Evolutionary conservation across 2,888 invertebrate species (phyloP).

Genomic region (Carcina quercana): DNA sequence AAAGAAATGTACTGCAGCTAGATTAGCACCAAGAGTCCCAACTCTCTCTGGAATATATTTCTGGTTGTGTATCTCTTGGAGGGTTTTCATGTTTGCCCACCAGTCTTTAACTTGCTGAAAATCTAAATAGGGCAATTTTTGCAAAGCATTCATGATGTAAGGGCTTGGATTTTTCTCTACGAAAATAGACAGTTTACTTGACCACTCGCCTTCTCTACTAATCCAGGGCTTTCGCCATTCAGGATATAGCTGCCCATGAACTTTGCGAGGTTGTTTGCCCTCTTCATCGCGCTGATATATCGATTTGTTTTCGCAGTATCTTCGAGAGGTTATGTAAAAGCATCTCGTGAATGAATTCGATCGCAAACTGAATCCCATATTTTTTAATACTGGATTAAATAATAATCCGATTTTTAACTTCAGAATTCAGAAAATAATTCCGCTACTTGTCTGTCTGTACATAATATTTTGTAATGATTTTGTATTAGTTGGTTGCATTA

Average conservation of each 20-base stretch:
- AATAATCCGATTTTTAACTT: too few relatives aligned
- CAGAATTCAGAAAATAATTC: too few relatives aligned
- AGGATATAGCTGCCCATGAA: conserved; percentile 60
- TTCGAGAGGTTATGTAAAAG: conserved; percentile 29
- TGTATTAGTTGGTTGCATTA: too few relatives aligned
- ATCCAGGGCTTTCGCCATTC: conserved; percentile 78
- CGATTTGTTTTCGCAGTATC: conserved; percentile 48
- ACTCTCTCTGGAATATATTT: conserved; percentile 75
- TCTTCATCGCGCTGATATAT: conserved; percentile 55
- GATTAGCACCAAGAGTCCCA: conserved; percentile 81
- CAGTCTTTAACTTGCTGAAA: conserved; percentile 67
- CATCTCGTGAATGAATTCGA: too few relatives aligned
- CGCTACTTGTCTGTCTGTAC: too few relatives aligned
- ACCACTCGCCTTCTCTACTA: conserved; percentile 73
- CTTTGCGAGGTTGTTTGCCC: conserved; percentile 35
- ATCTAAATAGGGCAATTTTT: conserved; percentile 68
- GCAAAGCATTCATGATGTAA: conserved; percentile 52
- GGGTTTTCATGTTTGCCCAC: conserved; percentile 66
- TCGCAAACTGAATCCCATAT: too few relatives aligned
- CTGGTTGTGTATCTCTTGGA: conserved; percentile 74
- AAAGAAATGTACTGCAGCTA: conserved; percentile 92
- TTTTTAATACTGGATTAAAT: too few relatives aligned
- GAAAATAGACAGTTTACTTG: conserved; percentile 73
- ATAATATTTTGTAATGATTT: too few relatives aligned
- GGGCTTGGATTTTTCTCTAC: conserved; percentile 53